A percentile compares a stretch with the other conserved stretches of the same genome.
phyloP scores from a whole-genome alignment of 2,888 invertebrate genomes.

The Mesorhabditis belari region DNA sequence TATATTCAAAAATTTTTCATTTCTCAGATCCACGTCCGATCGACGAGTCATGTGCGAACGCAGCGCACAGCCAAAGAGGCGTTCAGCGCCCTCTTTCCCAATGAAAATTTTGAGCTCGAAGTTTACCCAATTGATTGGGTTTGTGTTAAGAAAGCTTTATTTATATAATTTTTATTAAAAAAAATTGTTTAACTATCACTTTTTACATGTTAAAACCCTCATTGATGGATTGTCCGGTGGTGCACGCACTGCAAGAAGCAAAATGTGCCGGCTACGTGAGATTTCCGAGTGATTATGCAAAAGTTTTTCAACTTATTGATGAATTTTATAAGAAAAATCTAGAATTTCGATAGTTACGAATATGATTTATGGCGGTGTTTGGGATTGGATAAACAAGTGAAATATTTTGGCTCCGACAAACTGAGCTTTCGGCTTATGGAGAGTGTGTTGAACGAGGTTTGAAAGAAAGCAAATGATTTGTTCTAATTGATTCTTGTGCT shows the following conservation, averaged over 20 bases:
- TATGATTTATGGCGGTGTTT: neutral
- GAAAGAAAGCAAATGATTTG: too few species aligned
- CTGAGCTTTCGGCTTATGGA: neutral
- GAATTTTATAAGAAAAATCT: neutral
- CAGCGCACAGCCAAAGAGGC: neutral
- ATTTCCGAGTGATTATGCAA: neutral
- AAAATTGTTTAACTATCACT: neutral
- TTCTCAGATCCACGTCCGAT: neutral
- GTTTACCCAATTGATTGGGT: neutral
- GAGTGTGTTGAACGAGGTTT: neutral
- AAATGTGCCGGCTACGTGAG: neutral
- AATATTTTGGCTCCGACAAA: neutral
- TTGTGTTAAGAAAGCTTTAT: too few species aligned
- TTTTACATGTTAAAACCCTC: neutral
- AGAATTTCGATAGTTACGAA: neutral
- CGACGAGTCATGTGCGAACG: neutral
- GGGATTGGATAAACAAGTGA: neutral
- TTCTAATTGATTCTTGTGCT: too few species aligned
- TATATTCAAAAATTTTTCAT: neutral
- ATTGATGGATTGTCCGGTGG: neutral
- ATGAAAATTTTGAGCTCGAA: neutral
- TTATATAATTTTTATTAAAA: too few species aligned
- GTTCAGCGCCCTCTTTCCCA: neutral
- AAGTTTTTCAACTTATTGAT: neutral
- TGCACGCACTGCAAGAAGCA: neutral